These are phyloP conservation scores for Nephila pilipes DNA, from an alignment of 1,140 invertebrate genomes.

Conservation along the genomic window DNA sequence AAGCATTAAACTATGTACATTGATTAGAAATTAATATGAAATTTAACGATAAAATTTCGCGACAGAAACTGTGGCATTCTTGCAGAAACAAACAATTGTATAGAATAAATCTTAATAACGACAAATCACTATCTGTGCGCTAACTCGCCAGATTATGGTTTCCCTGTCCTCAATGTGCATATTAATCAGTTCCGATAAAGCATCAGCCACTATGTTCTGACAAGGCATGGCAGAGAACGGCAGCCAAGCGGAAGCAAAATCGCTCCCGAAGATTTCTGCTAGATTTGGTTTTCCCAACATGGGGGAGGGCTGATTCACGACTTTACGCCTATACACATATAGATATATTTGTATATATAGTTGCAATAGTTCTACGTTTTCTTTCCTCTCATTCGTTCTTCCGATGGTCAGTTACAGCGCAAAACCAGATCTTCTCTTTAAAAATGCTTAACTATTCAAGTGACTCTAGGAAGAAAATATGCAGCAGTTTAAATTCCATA, in stretches of 20 bases:
- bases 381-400: conserved; percentile 4
- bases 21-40: too few species aligned
- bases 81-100: too few species aligned
- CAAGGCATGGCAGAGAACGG: conserved; percentile 47
- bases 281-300: conserved; percentile 54
- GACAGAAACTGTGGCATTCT: too few species aligned
- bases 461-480: not conserved
- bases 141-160: conserved; percentile 45
- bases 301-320: conserved; percentile 26
- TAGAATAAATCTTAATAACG: too few species aligned
- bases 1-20: too few species aligned
- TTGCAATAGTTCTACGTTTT: not conserved
- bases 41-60: too few species aligned
- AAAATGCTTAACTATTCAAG: not conserved
- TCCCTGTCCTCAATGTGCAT: not conserved
- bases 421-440: not conserved
- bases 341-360: conserved; percentile 21
- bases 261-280: conserved; percentile 65
- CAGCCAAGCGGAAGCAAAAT: conserved; percentile 58
- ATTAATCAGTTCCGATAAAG: conserved; percentile 63
- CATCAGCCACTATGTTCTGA: conserved; percentile 32
- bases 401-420: not conserved
- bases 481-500: too few species aligned
- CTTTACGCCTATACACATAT: not conserved
- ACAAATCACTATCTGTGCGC: not conserved